phyloP scores from a whole-genome alignment of 1,140 invertebrate genomes.

The Popillia japonica region DNA sequence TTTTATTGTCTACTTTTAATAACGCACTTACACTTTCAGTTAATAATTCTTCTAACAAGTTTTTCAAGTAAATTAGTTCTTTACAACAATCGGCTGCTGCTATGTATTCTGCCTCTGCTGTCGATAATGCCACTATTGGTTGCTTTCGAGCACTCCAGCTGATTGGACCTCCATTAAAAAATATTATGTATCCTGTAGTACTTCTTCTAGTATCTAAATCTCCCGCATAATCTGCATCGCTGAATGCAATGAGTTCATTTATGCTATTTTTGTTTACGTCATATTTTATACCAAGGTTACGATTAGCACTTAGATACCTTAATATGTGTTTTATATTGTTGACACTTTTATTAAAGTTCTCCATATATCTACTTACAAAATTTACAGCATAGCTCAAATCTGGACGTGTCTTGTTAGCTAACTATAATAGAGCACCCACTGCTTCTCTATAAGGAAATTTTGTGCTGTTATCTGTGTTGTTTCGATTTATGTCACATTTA shows the following conservation, averaged over 20 bases:
- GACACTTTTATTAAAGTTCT: no score
- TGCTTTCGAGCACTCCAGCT: conserved; percentile 50
- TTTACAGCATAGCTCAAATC: no score
- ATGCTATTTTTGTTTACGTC: neutral
- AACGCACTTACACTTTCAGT: conserved; percentile 31
- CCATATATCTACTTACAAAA: no score
- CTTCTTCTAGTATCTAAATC: conserved; percentile 58
- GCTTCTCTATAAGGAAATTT: neutral
- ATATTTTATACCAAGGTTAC: neutral
- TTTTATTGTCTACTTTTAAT: conserved; percentile 49
- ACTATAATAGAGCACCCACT: neutral
- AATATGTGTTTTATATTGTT: neutral
- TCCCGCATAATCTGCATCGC: conserved; percentile 2
- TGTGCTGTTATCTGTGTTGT: no score
- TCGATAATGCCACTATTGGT: conserved; percentile 49
- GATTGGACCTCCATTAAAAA: conserved; percentile 41
- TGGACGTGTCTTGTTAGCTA: neutral
- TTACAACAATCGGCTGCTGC: conserved; percentile 47
- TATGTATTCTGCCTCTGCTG: conserved; percentile 54
- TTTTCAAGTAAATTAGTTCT: conserved; percentile 47
- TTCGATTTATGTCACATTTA: neutral
- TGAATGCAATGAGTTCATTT: neutral
- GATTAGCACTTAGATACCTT: neutral
- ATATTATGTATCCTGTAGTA: conserved; percentile 41
- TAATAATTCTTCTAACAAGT: conserved; percentile 35